A percentile compares a stretch with the other conserved stretches of the same genome.
These are phyloP conservation scores for Hypomesus transpacificus DNA, from an alignment of 2,113 vertebrate genomes.

Conservation along the genomic window DNA sequence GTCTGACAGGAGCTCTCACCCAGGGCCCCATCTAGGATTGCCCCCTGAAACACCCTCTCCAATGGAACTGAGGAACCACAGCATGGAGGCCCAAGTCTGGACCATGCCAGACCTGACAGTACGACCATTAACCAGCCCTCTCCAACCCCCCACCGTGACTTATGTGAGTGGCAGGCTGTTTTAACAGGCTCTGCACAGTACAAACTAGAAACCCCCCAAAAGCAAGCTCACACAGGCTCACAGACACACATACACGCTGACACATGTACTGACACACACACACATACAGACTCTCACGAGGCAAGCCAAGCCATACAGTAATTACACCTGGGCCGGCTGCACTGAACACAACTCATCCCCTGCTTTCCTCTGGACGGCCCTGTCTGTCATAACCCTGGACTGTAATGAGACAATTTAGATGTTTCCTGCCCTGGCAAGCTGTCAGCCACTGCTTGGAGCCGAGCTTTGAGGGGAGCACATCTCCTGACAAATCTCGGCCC, in stretches of 20 bases:
- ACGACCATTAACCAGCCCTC: conserved; percentile 24
- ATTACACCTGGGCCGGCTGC: conserved; percentile 46
- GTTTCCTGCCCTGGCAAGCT: conserved; percentile 64
- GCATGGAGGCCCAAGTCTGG: conserved; percentile 8
- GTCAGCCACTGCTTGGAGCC: conserved; percentile 49
- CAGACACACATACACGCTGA: conserved; percentile 16
- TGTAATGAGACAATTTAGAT: conserved; percentile 72
- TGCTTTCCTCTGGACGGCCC: conserved; percentile 38
- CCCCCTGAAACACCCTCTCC: conserved; percentile 19
- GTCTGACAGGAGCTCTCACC: conserved; percentile 30
- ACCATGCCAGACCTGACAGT: conserved; percentile 27
- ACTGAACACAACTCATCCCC: conserved; percentile 52
- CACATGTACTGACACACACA: conserved; percentile 13
- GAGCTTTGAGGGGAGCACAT: conserved; percentile 56
- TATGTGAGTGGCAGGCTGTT: conserved; percentile 26
- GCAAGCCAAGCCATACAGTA: conserved; percentile 47
- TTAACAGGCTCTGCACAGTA: conserved; percentile 6
- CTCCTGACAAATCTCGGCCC: conserved; percentile 57
- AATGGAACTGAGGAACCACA: conserved; percentile 16
- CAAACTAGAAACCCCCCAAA: background rate
- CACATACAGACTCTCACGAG: conserved; percentile 17
- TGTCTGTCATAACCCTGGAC: conserved; percentile 62
- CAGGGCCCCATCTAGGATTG: conserved; percentile 16
- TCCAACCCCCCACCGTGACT: conserved; percentile 17
- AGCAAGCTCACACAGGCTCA: background rate